These are phyloP conservation scores for Peromyscus attwateri DNA, from an alignment of 2,797 vertebrate genomes.

Conservation along the genomic window DNA sequence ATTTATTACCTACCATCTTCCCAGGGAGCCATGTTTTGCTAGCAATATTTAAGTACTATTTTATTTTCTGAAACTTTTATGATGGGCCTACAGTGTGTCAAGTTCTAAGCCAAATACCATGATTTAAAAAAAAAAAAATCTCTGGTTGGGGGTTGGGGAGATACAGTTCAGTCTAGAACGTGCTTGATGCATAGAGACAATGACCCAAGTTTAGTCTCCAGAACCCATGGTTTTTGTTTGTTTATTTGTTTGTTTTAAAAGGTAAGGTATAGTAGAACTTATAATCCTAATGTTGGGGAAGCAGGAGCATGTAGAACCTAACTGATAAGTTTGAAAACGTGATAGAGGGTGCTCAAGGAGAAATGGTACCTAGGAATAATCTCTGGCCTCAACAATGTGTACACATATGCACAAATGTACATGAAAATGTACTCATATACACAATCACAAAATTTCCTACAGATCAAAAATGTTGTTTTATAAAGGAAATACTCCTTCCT, in stretches of 20 bases:
- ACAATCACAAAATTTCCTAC: not conserved
- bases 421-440: not conserved
- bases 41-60: not conserved
- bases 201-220: not conserved
- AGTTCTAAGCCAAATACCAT: not conserved
- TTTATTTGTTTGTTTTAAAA: not conserved
- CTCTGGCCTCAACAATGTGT: not conserved
- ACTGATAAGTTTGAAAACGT: not conserved
- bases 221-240: not conserved
- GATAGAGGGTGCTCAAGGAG: not conserved
- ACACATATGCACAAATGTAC: not conserved
- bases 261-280: not conserved
- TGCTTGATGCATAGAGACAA: not conserved
- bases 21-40: not conserved
- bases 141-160: not conserved
- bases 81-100: not conserved
- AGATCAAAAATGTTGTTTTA: slow-evolving; percentile 18
- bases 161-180: not conserved
- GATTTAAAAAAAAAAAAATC: too few species aligned
- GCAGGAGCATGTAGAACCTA: not conserved
- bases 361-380: not conserved
- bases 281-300: not conserved
- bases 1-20: not conserved
- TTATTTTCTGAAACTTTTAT: not conserved
- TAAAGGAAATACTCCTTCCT: not conserved